phyloP scores from a whole-genome alignment of 2,797 vertebrate genomes.

The Artibeus jamaicensis region DNA sequence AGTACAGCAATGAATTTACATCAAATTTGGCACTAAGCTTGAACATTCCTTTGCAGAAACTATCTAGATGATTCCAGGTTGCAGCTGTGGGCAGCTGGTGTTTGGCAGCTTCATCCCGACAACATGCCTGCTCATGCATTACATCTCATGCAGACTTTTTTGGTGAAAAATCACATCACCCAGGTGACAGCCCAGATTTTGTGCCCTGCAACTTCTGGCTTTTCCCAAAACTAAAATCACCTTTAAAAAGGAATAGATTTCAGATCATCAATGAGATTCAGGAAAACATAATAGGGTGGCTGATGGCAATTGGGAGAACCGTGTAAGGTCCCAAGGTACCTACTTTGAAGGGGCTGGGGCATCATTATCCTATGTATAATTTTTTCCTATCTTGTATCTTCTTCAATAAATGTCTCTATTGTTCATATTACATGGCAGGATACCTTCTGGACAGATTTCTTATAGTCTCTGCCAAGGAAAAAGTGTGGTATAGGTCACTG shows the following conservation, averaged over 20 bases:
- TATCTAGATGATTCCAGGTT: not conserved
- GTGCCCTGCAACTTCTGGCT: not conserved
- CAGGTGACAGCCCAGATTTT: not conserved
- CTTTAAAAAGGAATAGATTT: not conserved
- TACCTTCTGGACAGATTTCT: not conserved
- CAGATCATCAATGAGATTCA: not conserved
- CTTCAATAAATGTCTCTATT: not conserved
- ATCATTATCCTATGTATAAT: not conserved
- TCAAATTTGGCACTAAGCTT: not conserved
- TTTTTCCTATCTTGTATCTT: not conserved
- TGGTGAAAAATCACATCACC: not conserved
- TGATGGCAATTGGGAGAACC: not conserved
- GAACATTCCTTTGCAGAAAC: not conserved
- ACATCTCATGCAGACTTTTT: not conserved
- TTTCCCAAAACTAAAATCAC: not conserved
- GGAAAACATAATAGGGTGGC: not conserved
- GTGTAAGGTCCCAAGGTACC: not conserved
- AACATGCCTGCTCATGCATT: not conserved
- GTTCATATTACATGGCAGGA: not conserved
- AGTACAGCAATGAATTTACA: not conserved
- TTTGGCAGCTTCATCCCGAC: not conserved
- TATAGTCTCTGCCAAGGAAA: not conserved
- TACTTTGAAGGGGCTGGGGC: not conserved
- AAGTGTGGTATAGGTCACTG: not conserved
- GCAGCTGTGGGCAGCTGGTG: not conserved